Percentiles rank a stretch among this genome's conserved stretches.
These are phyloP conservation scores for Chaenodraco wilsoni DNA, from an alignment of 2,797 vertebrate genomes.

Conservation along the genomic window DNA sequence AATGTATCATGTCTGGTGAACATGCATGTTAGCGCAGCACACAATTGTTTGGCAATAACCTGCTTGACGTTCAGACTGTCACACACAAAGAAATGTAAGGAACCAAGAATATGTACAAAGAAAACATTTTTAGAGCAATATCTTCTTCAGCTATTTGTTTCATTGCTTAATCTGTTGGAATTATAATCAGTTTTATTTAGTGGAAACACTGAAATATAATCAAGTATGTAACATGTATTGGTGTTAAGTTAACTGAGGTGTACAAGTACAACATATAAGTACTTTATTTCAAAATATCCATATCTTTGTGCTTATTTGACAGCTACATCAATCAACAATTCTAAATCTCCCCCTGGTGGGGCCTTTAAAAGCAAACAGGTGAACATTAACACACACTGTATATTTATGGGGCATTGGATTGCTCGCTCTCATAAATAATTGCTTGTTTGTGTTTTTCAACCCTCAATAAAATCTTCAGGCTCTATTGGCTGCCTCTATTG, in stretches of 20 bases:
- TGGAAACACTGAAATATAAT: slow-evolving; percentile 23
- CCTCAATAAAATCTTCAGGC: slow-evolving; percentile 74
- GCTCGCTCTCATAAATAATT: slow-evolving; percentile 73
- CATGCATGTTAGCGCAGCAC: slow-evolving; percentile 9
- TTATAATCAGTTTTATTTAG: background rate
- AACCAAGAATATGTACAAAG: background rate
- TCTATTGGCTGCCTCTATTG: slow-evolving; percentile 69
- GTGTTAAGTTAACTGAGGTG: slow-evolving; percentile 9
- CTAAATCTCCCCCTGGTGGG: background rate
- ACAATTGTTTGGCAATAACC: background rate
- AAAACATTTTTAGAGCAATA: background rate
- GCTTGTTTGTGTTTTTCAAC: slow-evolving; percentile 74
- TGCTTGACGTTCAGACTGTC: slow-evolving; percentile 11
- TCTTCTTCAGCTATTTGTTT: background rate
- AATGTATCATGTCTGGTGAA: background rate
- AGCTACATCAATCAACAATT: slow-evolving; percentile 19
- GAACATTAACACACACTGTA: slow-evolving; percentile 53
- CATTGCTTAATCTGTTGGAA: background rate
- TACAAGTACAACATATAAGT: background rate
- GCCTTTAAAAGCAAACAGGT: slow-evolving; percentile 41
- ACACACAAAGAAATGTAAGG: background rate
- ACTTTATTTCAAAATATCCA: background rate
- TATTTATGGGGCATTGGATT: slow-evolving; percentile 54
- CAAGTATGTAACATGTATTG: slow-evolving; percentile 10
- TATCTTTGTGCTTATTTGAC: slow-evolving; percentile 8